Conservation (phyloP, 2,888 invertebrate genomes). For the Microplitis manilae region DNA sequence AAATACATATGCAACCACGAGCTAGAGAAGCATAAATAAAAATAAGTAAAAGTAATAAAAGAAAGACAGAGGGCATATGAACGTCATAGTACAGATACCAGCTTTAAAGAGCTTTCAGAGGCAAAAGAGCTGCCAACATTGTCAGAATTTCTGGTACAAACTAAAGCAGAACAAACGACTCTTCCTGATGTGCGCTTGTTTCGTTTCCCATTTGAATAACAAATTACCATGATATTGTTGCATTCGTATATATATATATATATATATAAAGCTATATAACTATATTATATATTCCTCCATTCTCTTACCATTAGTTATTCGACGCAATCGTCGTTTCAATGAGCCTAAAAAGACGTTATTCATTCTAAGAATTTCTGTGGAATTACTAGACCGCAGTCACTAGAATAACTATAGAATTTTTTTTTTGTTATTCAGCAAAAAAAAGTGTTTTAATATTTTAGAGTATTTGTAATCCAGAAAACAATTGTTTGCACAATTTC, state of each 20-base stretch:
- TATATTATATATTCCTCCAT: not conserved
- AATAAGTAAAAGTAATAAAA: not conserved
- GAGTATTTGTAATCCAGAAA: not conserved
- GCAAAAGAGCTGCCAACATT: conserved; percentile 25
- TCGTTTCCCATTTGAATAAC: conserved; percentile 29
- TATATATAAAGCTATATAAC: not conserved
- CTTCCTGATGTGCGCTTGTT: conserved; percentile 18
- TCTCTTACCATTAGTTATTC: not conserved
- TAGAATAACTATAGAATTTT: not conserved
- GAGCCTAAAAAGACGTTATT: not conserved
- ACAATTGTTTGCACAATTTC: conserved; percentile 5
- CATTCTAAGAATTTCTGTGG: not conserved
- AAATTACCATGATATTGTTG: conserved; percentile 32
- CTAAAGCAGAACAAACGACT: conserved; percentile 29
- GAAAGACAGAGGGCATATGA: not conserved
- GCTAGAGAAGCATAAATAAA: conserved; percentile 14
- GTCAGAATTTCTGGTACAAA: conserved; percentile 30
- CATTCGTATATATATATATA: conserved; percentile 1
- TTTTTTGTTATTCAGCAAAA: not conserved
- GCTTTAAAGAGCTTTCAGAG: conserved; percentile 22
- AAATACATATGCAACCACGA: conserved; percentile 1
- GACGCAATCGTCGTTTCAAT: conserved; percentile 11
- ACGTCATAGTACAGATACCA: conserved; percentile 12
- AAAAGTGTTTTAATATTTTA: not conserved
- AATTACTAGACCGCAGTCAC: not conserved